Percentiles rank a stretch among this genome's conserved stretches.
These are phyloP conservation scores for Bursaphelenchus okinawaensis DNA, from an alignment of 2,888 invertebrate genomes.

Conservation along the genomic window DNA sequence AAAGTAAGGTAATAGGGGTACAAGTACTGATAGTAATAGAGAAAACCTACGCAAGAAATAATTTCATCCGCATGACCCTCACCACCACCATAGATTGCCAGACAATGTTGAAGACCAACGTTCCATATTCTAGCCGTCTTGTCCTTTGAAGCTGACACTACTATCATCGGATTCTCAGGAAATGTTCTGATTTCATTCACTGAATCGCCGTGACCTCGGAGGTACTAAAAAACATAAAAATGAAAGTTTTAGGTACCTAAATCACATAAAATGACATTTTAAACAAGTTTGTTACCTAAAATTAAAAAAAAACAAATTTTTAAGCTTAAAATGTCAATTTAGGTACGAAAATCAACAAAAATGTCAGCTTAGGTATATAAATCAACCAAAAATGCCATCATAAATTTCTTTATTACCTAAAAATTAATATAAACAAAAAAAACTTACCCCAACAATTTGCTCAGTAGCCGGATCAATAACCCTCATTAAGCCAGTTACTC, in stretches of 20 bases:
- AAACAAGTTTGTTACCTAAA: no score
- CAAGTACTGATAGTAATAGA: no score
- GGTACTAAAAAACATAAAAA: slow-evolving; percentile 26
- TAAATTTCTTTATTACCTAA: no score
- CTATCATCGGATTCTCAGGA: slow-evolving; percentile 34
- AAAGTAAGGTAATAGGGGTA: no score
- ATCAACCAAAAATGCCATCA: no score
- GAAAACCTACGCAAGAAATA: slow-evolving; percentile 36
- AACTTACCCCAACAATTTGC: slow-evolving; percentile 22
- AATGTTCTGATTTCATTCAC: slow-evolving; percentile 44
- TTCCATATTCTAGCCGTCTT: slow-evolving; percentile 42
- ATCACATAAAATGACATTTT: no score
- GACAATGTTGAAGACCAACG: slow-evolving; percentile 19
- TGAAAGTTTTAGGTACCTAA: no score
- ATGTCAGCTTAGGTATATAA: no score
- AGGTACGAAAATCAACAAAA: neutral
- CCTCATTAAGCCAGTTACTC: slow-evolving; percentile 28
- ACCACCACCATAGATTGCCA: slow-evolving; percentile 38
- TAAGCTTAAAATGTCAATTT: no score
- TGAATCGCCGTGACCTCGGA: slow-evolving; percentile 34
- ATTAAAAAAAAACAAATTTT: no score
- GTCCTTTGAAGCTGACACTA: slow-evolving; percentile 45
- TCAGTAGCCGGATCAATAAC: slow-evolving; percentile 26
- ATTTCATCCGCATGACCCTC: slow-evolving; percentile 44
- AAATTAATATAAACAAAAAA: neutral